Evolutionary conservation across 2,113 vertebrate genomes (phyloP).

Genomic region (Camelus bactrianus): DNA sequence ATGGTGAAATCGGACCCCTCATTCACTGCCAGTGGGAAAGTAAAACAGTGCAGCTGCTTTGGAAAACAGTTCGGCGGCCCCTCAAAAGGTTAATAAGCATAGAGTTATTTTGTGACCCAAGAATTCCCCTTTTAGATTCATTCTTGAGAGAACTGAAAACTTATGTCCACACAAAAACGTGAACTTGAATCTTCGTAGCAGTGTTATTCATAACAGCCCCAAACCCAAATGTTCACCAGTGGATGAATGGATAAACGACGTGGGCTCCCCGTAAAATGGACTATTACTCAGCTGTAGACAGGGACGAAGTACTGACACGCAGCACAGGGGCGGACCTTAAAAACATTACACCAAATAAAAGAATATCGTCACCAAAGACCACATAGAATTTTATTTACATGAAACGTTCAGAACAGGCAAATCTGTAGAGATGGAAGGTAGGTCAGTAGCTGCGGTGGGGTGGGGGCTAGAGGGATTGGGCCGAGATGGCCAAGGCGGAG

Average conservation of each 20-base stretch:
- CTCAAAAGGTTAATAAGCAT: neutral
- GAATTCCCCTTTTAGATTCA: accelerated
- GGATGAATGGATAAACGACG: neutral
- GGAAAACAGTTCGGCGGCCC: neutral
- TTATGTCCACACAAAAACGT: neutral
- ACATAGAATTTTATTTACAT: neutral
- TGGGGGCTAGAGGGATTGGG: neutral
- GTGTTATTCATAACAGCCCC: neutral
- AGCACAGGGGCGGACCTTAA: neutral
- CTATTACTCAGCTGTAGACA: neutral
- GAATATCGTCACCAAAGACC: neutral
- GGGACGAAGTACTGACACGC: neutral
- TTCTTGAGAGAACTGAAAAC: neutral
- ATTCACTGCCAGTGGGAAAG: accelerated
- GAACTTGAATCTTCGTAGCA: neutral
- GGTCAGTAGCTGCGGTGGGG: too few species aligned
- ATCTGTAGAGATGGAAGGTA: neutral
- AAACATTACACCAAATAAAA: accelerated
- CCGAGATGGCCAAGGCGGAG: neutral
- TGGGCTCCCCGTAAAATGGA: neutral
- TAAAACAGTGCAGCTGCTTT: neutral
- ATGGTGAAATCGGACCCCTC: neutral
- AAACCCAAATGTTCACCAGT: neutral
- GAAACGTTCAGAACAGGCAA: neutral
- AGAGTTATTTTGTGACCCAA: neutral